These are phyloP conservation scores for Ictidomys tridecemlineatus DNA, from an alignment of 2,113 vertebrate genomes.

Conservation along the genomic window DNA sequence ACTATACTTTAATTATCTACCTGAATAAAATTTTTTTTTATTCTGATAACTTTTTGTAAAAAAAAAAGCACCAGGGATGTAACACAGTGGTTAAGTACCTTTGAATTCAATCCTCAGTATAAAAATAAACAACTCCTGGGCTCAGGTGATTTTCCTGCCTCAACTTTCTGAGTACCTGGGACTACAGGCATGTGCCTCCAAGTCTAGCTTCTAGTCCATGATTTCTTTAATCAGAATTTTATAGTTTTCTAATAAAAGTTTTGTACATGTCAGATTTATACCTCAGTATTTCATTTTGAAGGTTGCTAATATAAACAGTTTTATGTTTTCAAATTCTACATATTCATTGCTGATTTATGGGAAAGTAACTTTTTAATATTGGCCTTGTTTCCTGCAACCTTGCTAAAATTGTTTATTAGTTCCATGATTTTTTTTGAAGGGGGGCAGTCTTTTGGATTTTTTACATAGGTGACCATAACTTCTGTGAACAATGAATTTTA, in stretches of 20 bases:
- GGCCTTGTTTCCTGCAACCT: neutral
- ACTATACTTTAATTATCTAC: slow-evolving; percentile 75
- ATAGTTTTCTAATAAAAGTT: neutral
- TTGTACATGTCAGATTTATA: neutral
- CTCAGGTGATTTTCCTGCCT: neutral
- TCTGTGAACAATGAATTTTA: neutral
- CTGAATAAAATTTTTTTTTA: slow-evolving; percentile 63
- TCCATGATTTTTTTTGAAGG: neutral
- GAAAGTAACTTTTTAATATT: neutral
- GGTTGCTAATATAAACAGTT: neutral
- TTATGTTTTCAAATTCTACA: neutral
- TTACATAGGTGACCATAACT: neutral
- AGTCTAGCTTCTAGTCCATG: neutral
- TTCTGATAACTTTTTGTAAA: too few species aligned
- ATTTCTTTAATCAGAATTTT: neutral
- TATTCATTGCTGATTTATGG: neutral
- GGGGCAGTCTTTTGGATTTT: neutral
- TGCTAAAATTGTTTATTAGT: neutral
- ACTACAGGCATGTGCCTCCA: neutral
- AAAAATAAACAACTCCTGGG: neutral
- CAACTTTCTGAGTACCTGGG: neutral
- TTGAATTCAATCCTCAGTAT: too few species aligned
- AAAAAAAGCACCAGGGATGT: too few species aligned
- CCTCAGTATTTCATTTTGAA: neutral
- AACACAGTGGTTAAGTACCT: too few species aligned